Base-by-base conservation (phyloP, 2,888 invertebrate species). In the Adineta ricciae region DNA sequence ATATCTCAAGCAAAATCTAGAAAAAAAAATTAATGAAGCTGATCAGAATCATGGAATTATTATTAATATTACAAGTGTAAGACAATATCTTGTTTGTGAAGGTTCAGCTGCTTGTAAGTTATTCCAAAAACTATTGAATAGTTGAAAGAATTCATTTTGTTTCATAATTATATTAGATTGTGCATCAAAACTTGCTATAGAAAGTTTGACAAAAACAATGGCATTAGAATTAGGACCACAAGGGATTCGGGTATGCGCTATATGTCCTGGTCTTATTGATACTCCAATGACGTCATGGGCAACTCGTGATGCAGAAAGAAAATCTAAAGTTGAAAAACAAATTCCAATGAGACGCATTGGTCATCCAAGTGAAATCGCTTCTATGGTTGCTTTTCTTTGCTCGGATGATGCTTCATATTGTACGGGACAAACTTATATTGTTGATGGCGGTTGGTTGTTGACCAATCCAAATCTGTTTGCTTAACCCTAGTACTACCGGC, bases 181-280 rank as follows among this genome's bases (percentile, higher is more conserved):
- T 32, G 86, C 84, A 19, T 86, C 84, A 32, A 86, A 86, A 86
- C 86, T 86, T 38, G 86, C 73, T 21, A 32, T 86, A 36, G 21
- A 24, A 50, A 64, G 56, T 41, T 36, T 86, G 36, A 86, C 85
- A 16, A 54, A 84, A 49, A 85, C 83, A 52, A 86, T 86, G 86
- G 84, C 86, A 21, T 56, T 86, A n/a, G 86, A 86, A 52, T 84
- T 86, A 41, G 41, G 78, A 21, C 46, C 49, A 32, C 72, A 84
- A 14, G 84, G 64, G 21, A 86, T 86, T n/a, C 85, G 86, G 24
- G 86, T 86, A 3, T 86, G 86, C 83, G 83, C 84, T 38, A 83
- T 86, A 27, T 32, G 49, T 27, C 86, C 86, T 16, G 84, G 86
- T 32, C 83, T 83, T 83, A 84, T 86, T 24, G 86, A 85, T 84